phyloP scores from a whole-genome alignment of 2,888 invertebrate species.

The Cryptus armator region DNA sequence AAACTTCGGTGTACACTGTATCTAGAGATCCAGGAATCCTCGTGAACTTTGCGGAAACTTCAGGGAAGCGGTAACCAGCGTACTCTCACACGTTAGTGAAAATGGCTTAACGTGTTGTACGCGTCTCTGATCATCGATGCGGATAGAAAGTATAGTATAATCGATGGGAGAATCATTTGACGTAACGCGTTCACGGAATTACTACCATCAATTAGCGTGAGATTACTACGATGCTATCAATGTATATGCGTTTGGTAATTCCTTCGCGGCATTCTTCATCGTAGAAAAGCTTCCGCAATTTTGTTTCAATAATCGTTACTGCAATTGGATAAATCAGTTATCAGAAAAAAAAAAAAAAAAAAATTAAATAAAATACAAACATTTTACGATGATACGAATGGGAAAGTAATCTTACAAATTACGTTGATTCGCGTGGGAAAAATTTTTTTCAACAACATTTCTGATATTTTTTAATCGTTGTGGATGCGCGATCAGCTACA shows the following conservation, averaged over 20 bases:
- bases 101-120: slow-evolving; percentile 33
- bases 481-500: background rate
- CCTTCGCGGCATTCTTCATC: background rate
- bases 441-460: background rate
- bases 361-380: too few species aligned
- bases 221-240: background rate
- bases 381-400: background rate
- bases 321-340: background rate
- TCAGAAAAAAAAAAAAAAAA: background rate
- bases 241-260: background rate
- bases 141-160: slow-evolving; percentile 61
- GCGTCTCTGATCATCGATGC: slow-evolving; percentile 31
- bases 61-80: slow-evolving; percentile 7
- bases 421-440: background rate
- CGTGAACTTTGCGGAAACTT: slow-evolving; percentile 33
- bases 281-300: background rate
- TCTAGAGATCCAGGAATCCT: background rate
- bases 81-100: slow-evolving; percentile 51
- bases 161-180: slow-evolving; percentile 60
- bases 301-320: background rate
- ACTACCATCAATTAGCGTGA: slow-evolving; percentile 40
- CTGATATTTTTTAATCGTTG: background rate
- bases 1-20: slow-evolving; percentile 23
- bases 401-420: background rate
- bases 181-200: slow-evolving; percentile 53